phyloP scores from a whole-genome alignment of 2,888 invertebrate genomes.

The Lymantria monacha region DNA sequence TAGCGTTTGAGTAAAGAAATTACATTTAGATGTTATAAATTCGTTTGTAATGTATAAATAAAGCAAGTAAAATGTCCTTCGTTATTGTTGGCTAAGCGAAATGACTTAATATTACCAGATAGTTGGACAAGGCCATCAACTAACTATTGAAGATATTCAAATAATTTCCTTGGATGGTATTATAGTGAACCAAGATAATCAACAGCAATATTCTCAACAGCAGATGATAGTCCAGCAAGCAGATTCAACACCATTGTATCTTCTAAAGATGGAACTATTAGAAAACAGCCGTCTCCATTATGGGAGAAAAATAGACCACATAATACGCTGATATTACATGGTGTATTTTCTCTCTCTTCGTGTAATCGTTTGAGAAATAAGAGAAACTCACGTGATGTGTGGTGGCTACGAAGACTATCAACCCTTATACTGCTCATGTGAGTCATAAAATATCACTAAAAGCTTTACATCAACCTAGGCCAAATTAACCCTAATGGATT shows the following conservation, averaged over 20 bases:
- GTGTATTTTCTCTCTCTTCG: no score
- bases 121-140: slow-evolving; percentile 80
- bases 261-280: no score
- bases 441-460: no score
- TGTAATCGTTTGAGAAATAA: no score
- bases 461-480: no score
- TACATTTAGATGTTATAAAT: slow-evolving; percentile 65
- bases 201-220: slow-evolving; percentile 75
- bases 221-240: slow-evolving; percentile 81
- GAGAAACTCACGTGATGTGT: no score
- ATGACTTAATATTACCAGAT: slow-evolving; percentile 89
- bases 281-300: no score
- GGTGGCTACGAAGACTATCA: no score
- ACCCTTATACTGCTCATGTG: no score
- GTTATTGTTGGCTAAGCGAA: slow-evolving; percentile 70
- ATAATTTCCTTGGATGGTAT: slow-evolving; percentile 82
- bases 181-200: slow-evolving; percentile 72
- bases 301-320: no score
- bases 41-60: slow-evolving; percentile 56
- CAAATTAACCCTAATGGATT: no score
- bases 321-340: no score
- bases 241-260: slow-evolving; percentile 65
- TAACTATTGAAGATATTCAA: slow-evolving; percentile 83
- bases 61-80: slow-evolving; percentile 74
- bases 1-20: slow-evolving; percentile 75